These are phyloP conservation scores for Zosterops lateralis DNA, from an alignment of 2,113 vertebrate genomes.

Conservation along the genomic window DNA sequence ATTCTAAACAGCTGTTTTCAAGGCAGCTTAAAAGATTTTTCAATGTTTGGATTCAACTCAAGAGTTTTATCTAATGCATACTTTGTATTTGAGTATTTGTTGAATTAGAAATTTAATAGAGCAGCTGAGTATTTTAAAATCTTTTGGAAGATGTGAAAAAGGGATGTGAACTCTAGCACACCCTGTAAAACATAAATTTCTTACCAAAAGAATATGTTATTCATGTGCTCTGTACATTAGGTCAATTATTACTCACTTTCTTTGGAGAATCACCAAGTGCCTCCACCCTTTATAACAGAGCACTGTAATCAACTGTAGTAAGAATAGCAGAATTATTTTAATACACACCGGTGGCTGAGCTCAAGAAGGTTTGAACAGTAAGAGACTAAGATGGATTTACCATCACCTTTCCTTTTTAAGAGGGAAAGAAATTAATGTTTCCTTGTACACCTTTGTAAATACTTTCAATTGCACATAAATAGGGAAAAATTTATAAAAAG, in stretches of 20 bases:
- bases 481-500: not conserved
- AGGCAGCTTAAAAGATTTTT: conserved; percentile 48
- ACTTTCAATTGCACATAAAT: conserved; percentile 55
- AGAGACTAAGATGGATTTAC: conserved; percentile 38
- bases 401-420: conserved; percentile 14
- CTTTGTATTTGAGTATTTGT: conserved; percentile 66
- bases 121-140: conserved; percentile 73
- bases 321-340: conserved; percentile 57
- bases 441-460: conserved; percentile 58
- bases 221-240: conserved; percentile 80
- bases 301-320: conserved; percentile 68
- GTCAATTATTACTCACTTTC: conserved; percentile 83
- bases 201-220: conserved; percentile 79
- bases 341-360: conserved; percentile 18
- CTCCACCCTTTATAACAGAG: conserved; percentile 75
- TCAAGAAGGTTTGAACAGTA: conserved; percentile 32
- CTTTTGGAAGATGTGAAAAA: conserved; percentile 71
- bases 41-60: conserved; percentile 51
- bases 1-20: conserved; percentile 60
- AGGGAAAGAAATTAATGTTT: not conserved
- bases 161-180: conserved; percentile 75
- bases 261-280: conserved; percentile 73
- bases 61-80: conserved; percentile 59
- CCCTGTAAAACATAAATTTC: conserved; percentile 73
- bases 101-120: conserved; percentile 71